Base-by-base conservation (phyloP, 2,113 vertebrate species). In the Hypocryptadius cinnamomeus region DNA sequence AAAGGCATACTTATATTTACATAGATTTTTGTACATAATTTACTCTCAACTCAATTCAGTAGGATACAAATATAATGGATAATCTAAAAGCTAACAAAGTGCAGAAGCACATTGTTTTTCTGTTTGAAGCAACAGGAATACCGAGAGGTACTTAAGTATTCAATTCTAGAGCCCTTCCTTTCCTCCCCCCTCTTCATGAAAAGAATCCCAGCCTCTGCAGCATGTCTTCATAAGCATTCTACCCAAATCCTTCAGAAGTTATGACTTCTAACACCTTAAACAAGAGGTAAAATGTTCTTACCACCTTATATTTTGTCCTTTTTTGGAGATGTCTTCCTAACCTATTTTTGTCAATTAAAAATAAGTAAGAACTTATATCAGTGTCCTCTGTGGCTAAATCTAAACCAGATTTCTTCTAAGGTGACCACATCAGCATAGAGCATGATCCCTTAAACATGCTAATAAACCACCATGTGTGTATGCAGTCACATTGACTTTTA, bases 351-450 rank as follows among this genome's bases (percentile, higher is more conserved):
- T 45, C 13, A 68, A 39, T 42, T 82, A 64, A 57, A 92, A 81
- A 54, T 76, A 74, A 66, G 16, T 44, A 71, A n/a, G 33, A 74
- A 50, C 8, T 44, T 53, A 20, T 22, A 83, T 71, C 57, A 42
- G 23, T 69, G 66, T 76, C 77, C 27, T 60, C 79, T 44, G 24
- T 60, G 76, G 15, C 30, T 64, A 83, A 89, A 63, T 22, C 33
- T 80, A 81, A 77, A 11, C n/a, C 11, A 37, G 45, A 37, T 79
- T 83, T 89, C 24, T 57, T 73, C n/a, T 61, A 57, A 40, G 0
- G 1, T 4, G 17, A 70, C 37, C n/a, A 37, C 0, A 0, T 59
- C 61, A 63, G 27, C 23, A 15, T 7, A 39, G 19, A 33, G 23
- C 0, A 0, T 5, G 37, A 73, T 69, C 24, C 28, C 47, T 78